Evolutionary conservation across 2,113 vertebrate genomes (phyloP), one percentile per base, ranked within the genome.

Genomic region (Grammomys dolichurus): DNA sequence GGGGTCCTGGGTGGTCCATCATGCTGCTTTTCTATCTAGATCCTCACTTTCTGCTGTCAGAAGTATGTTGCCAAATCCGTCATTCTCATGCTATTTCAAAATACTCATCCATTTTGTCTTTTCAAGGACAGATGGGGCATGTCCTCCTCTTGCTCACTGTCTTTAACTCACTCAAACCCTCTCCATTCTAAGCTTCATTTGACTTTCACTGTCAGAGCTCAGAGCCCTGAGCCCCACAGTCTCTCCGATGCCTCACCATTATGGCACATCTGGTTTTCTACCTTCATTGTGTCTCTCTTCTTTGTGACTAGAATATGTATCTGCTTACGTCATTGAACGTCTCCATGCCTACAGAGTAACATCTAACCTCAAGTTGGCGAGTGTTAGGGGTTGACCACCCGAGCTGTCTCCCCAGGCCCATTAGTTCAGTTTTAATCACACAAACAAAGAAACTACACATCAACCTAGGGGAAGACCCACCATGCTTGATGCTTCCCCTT

Each of bases 371-470:
- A 40, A 46, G 14, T 12, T 46, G 26, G 84, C 26, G 40, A 36
- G 72, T 80, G 65, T 54, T 48, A 87, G 54, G 46, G 58, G 28
- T 7, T 85, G 82, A 33, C 40, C 17, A 4, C 43, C 40, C 11
- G n/a, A 65, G 60, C 82, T 48, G 31, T 70, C 65, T 54, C 67
- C 46, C 11, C 20, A 54, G 43, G 7, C 46, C 31, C 36, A 7
- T 9, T 28, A 70, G 12, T 80, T 94, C 54, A 73, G 36, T 90
- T 86, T 82, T 75, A 89, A 75, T 87, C 63, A 90, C 46, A 78
- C 69, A 87, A 75, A 96, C 76, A 88, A n/a, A 91, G 56, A 89
- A 76, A 91, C 33, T 70, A 8, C 56, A 94, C 58, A 77, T 82
- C 85, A 95, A 75, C 40, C 24, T 31, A 33, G 26, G 43, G 10